Base-by-base conservation (phyloP, 1,140 invertebrate species). In the Popillia japonica region DNA sequence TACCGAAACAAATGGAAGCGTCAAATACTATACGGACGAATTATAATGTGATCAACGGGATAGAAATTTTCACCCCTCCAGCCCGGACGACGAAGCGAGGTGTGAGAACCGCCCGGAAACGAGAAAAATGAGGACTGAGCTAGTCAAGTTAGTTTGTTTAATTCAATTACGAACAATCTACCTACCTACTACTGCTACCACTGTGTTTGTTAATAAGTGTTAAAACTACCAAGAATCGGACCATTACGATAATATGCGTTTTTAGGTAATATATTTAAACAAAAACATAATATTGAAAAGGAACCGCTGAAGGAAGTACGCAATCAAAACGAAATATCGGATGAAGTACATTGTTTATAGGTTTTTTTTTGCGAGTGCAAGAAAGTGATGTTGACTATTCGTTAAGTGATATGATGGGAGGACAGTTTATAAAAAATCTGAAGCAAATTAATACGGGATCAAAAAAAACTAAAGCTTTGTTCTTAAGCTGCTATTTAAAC, bases 21-120 rank as follows among this genome's bases (percentile, higher is more conserved):
- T 85, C 44, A 78, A 83, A 80, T 86, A 85, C 77, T 86, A 85
- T 75, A 81, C 78, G 10, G 84, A 86, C 10, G 75, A 82, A 34
- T 72, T 79, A 72, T 79, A 79, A 79, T 79, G 27, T 59, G 41
- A 76, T 48, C 40, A 40, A 34, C 20, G 17, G 61, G 61, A 0
- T 27, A 27, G 3, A 17, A 6, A 64, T 27, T 64, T 27, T 6
- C 61, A 64, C 17, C 61, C 61, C 17, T 64, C 11, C 44, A 48
- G 17, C 10, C 61, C 61, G 61, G 17, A 64, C 17, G n/a, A n/a
- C n/a, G n/a, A n/a, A 64, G 23, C 61, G 11, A 64, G 61, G 61
- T 22, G 61, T 64, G 61, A 64, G 10, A 2, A 27, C 11, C 11
- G n/a, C 23, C 61, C 17, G 11, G 0, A 64, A 22, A 20, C 61